Conservation (phyloP, 2,888 invertebrate species). For the Nesidiocoris tenuis region DNA sequence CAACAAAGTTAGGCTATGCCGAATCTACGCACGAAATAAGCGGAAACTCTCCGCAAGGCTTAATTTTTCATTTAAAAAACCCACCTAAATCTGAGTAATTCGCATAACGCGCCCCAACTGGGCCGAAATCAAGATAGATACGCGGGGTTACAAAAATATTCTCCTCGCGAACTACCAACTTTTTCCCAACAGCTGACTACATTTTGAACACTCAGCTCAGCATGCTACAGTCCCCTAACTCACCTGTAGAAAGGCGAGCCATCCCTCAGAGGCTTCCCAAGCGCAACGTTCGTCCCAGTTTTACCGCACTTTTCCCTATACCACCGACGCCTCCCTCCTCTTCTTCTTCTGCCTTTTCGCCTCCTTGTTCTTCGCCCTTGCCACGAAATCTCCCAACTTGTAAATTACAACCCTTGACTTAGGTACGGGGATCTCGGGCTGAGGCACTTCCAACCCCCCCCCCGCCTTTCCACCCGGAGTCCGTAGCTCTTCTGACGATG, state of each 20-base stretch:
- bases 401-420: slow-evolving; percentile 32
- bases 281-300: neutral
- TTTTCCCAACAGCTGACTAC: too few relatives aligned
- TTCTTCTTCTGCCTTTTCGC: neutral
- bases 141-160: too few relatives aligned
- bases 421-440: neutral
- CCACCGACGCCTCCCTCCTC: neutral
- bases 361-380: neutral
- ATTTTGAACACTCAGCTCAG: too few relatives aligned
- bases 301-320: neutral
- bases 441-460: neutral
- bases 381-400: slow-evolving; percentile 5
- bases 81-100: too few relatives aligned
- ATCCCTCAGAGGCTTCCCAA: neutral
- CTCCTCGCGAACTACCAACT: too few relatives aligned
- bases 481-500: slow-evolving; percentile 16
- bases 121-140: too few relatives aligned
- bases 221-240: neutral
- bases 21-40: too few relatives aligned
- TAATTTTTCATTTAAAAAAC: too few relatives aligned
- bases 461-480: neutral
- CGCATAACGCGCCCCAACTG: too few relatives aligned
- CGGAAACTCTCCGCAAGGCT: too few relatives aligned
- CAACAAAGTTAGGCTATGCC: too few relatives aligned
- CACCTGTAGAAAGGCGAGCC: neutral